Base-by-base conservation (phyloP, 2,888 invertebrate genomes). In the Zonitis immaculata region DNA sequence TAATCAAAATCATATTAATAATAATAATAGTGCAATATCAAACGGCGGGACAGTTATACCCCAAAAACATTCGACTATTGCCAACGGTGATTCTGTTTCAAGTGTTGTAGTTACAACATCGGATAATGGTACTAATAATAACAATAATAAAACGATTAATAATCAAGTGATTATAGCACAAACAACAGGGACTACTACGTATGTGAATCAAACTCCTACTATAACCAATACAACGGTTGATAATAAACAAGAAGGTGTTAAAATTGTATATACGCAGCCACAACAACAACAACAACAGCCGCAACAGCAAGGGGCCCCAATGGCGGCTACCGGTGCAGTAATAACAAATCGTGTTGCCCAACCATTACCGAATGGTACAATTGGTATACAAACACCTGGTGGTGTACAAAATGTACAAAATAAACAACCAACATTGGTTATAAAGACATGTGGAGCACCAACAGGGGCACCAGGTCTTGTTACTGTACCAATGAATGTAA, bases 321-420 rank as follows among this genome's bases (percentile, higher is more conserved):
- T 80, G 69, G 66, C 76, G 56, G 76, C 73, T 63, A 67, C 77
- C 35, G 75, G 73, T 50, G 67, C 74, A 60, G 78, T 79, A 63
- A 74, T 81, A 60, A 77, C 78, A 59, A 84, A 82, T 73, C 80
- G 85, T 70, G 81, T 85, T 56, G 78, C 82, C 52, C 86, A 86
- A 73, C 78, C 82, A 58, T 73, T 88, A 66, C 83, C 85, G 44
- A 89, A 88, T 77, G 87, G 88, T 61, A 85, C 85, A 54, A 80
- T 88, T 66, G 84, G 83, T 56, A 79, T 86, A 62, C 63, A 65
- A 28, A 68, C 76, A 22, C 80, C 79, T 62, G 77, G 80, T 56
- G 79, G 82, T 60, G 75, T 82, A 54, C 79, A 81, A 60, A 75
- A 78, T 12, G 73, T 78, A n/a, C 78, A 78, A 64, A 59, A 63